Percentiles rank a stretch among this genome's conserved stretches.
Evolutionary conservation across 2,797 vertebrate genomes (phyloP).

Genomic region (Falco rusticolus): DNA sequence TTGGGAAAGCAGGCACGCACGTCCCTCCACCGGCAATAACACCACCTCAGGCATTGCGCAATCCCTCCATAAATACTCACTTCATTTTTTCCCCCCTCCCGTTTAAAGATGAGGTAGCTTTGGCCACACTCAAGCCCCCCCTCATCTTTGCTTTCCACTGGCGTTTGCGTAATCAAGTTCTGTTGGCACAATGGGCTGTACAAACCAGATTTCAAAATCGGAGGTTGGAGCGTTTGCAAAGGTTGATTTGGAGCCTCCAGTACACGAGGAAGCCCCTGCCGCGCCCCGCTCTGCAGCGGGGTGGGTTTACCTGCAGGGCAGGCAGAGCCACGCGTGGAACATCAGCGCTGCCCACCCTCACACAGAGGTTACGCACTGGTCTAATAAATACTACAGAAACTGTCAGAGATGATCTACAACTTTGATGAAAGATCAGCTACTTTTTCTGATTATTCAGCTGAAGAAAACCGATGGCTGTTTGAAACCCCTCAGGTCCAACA

Average conservation of each 20-base stretch:
- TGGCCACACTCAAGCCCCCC: background rate
- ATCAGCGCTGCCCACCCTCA: accelerated
- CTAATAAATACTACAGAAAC: background rate
- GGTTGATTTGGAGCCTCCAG: background rate
- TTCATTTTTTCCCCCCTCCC: background rate
- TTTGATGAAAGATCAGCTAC: background rate
- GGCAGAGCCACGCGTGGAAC: accelerated
- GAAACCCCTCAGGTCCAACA: background rate
- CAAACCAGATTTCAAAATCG: conserved; percentile 6
- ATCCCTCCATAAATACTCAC: background rate
- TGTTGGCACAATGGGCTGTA: background rate
- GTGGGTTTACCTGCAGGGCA: too few species aligned
- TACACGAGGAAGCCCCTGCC: too few species aligned
- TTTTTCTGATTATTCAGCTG: background rate
- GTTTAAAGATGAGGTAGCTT: background rate
- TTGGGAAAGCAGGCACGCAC: background rate
- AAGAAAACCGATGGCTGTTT: background rate
- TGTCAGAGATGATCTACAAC: background rate
- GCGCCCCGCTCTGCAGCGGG: too few species aligned
- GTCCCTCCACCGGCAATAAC: background rate
- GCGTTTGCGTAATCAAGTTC: conserved; percentile 25
- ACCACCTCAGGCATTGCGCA: conserved; percentile 35
- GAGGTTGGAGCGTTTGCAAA: background rate
- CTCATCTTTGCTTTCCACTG: background rate
- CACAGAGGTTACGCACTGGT: accelerated